Conservation (phyloP, 2,113 vertebrate species). For the Campylomormyrus numenius region DNA sequence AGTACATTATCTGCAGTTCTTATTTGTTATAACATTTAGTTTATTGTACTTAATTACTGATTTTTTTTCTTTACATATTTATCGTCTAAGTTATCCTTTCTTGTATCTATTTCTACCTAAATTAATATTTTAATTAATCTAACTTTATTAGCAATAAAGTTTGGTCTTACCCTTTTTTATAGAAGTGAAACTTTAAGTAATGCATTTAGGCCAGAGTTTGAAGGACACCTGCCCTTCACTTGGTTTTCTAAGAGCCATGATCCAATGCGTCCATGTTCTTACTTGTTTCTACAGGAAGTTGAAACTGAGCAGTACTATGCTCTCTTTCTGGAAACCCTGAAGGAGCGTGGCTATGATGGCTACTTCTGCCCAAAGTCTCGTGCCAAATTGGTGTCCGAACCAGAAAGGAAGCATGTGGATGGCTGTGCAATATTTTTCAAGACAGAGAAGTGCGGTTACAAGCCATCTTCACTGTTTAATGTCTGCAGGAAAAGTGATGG, state of each 20-base stretch:
- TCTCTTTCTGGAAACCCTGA: constrained; percentile 89
- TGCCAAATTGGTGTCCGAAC: constrained; percentile 97
- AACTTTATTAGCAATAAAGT: background rate
- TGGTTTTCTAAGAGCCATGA: background rate
- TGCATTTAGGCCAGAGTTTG: background rate
- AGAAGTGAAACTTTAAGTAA: background rate
- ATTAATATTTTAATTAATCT: background rate
- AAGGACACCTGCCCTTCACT: background rate
- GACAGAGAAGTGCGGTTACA: constrained; percentile 78
- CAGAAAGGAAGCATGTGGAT: constrained; percentile 94
- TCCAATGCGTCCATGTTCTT: background rate
- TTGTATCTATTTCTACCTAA: background rate
- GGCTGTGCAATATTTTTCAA: constrained; percentile 98
- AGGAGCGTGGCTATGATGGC: constrained; percentile 89
- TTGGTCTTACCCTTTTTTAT: background rate
- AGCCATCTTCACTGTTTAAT: background rate
- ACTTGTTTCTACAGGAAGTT: constrained; percentile 74
- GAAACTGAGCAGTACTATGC: constrained; percentile 99
- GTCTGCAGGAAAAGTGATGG: background rate
- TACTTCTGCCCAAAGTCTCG: constrained; percentile 99
- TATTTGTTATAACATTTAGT: background rate
- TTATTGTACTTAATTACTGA: background rate
- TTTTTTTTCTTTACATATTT: background rate
- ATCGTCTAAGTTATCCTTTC: background rate
- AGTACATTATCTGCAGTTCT: background rate